Conservation (phyloP, 2,888 invertebrate species). For the Orgyia antiqua region DNA sequence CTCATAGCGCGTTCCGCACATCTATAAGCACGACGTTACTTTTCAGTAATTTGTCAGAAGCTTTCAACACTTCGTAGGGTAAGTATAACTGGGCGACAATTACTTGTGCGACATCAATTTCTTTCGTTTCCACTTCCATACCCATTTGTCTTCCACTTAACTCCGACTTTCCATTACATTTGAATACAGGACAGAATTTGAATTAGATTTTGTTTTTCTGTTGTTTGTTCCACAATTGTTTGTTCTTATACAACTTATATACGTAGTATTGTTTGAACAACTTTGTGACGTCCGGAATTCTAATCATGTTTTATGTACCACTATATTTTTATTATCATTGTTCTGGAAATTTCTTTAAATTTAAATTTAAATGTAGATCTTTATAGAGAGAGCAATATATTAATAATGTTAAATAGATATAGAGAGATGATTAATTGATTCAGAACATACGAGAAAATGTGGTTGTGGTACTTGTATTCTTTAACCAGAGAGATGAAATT, state of each 20-base stretch:
- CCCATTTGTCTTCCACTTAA: conserved; percentile 30
- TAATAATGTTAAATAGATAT: no score
- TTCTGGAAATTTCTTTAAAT: no score
- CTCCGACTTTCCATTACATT: conserved; percentile 15
- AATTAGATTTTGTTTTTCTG: conserved; percentile 17
- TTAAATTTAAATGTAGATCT: no score
- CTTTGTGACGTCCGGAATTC: neutral
- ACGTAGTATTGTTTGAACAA: no score
- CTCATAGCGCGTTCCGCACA: no score
- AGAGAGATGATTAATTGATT: no score
- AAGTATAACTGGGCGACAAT: conserved; percentile 38
- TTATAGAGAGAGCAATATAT: no score
- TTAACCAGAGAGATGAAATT: no score
- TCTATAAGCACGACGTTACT: no score
- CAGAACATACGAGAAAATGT: no score
- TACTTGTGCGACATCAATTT: conserved; percentile 41
- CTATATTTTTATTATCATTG: neutral
- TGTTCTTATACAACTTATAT: neutral
- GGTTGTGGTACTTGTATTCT: no score
- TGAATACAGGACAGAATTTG: conserved; percentile 13
- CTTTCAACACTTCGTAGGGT: conserved; percentile 13
- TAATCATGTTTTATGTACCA: neutral
- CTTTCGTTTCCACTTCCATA: conserved; percentile 29
- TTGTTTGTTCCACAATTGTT: conserved; percentile 8
- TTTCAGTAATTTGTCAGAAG: no score